Percentiles rank a stretch among this genome's conserved stretches.
These are phyloP conservation scores for Poeciliopsis occidentalis DNA, from an alignment of 2,113 vertebrate genomes.

Conservation along the genomic window DNA sequence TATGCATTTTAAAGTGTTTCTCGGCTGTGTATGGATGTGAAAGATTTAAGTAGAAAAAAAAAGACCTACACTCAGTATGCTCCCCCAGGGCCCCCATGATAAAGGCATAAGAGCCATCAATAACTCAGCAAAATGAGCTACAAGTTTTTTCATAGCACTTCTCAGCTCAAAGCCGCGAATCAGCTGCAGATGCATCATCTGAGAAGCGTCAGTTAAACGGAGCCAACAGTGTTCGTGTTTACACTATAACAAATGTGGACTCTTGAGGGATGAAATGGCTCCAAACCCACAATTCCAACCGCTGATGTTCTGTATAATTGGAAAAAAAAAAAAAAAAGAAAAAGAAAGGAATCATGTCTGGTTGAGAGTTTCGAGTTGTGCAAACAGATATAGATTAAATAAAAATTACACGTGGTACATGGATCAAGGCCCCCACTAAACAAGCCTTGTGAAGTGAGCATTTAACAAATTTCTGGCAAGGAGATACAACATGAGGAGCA, in stretches of 20 bases:
- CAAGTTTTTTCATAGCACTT: not conserved
- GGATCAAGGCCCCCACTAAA: not conserved
- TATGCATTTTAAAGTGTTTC: not conserved
- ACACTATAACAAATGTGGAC: slow-evolving; percentile 8
- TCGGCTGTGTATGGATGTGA: not conserved
- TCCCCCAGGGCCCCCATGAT: not conserved
- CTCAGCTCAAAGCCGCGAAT: slow-evolving; percentile 3
- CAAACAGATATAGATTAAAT: slow-evolving; percentile 15
- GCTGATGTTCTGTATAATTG: slow-evolving; percentile 3
- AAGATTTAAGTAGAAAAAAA: not conserved
- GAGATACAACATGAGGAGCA: not conserved
- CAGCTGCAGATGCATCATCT: slow-evolving; percentile 2
- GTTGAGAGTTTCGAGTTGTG: slow-evolving; percentile 5
- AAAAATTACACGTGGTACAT: no score
- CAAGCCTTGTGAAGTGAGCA: not conserved
- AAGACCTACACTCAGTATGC: not conserved
- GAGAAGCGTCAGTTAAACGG: slow-evolving; percentile 4
- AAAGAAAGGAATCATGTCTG: slow-evolving; percentile 11
- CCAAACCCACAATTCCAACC: slow-evolving; percentile 14
- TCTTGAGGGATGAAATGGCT: slow-evolving; percentile 1
- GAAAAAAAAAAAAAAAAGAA: not conserved
- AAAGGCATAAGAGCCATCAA: not conserved
- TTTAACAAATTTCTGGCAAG: not conserved
- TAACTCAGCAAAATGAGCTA: not conserved
- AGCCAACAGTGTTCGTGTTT: slow-evolving; percentile 8